These are phyloP conservation scores for Rhinella marina DNA, from an alignment of 2,797 vertebrate species.

Conservation along the genomic window DNA sequence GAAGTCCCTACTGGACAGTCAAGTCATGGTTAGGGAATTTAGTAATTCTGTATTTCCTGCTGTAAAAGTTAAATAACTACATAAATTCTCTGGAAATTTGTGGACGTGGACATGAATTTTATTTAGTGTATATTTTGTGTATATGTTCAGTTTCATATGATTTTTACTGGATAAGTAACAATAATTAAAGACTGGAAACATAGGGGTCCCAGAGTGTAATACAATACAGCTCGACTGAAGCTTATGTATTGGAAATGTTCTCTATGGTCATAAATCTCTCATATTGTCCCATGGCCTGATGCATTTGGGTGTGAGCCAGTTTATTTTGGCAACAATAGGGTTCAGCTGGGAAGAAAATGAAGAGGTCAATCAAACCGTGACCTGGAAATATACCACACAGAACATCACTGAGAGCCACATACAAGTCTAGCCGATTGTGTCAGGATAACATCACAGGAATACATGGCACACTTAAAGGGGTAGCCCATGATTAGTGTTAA, in stretches of 20 bases:
- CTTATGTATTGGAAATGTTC: neutral
- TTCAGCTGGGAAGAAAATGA: constrained; percentile 26
- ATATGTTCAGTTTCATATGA: neutral
- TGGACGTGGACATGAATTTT: neutral
- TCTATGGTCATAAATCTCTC: neutral
- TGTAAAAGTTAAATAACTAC: neutral
- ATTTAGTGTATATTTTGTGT: neutral
- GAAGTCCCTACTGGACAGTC: neutral
- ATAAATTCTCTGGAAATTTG: neutral
- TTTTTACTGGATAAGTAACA: neutral
- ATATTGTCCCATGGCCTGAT: neutral
- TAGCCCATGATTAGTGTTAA: no score
- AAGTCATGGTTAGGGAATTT: neutral
- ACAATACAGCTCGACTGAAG: neutral
- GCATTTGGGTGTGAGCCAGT: constrained; percentile 19
- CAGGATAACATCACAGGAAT: neutral
- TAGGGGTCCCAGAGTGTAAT: neutral
- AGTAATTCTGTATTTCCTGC: constrained; percentile 1
- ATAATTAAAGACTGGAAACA: neutral
- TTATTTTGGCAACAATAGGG: constrained; percentile 26
- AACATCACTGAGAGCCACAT: neutral
- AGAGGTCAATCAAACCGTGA: constrained; percentile 15
- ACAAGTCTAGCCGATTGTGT: neutral
- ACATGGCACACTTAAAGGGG: neutral
- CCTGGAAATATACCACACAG: constrained; percentile 3